phyloP scores from a whole-genome alignment of 2,113 vertebrate species.

The Myrmophylax atrothorax region DNA sequence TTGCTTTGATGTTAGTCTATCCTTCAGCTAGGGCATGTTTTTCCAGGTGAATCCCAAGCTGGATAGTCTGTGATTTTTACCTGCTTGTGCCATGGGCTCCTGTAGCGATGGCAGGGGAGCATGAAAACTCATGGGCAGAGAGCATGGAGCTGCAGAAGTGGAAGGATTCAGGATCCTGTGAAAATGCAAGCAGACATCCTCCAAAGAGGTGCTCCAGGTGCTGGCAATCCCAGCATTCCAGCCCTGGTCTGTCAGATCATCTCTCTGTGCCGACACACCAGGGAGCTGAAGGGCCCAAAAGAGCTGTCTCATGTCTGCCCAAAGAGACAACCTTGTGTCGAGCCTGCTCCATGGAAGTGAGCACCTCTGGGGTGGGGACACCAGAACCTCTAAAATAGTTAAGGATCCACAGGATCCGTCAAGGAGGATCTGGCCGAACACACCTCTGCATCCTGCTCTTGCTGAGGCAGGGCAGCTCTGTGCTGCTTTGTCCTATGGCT shows the following conservation, averaged over 20 bases:
- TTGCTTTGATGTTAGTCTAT: not conserved
- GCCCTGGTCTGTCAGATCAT: not conserved
- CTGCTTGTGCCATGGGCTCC: not conserved
- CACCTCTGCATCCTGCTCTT: not conserved
- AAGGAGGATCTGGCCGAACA: not conserved
- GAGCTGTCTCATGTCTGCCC: not conserved
- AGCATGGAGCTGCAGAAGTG: not conserved
- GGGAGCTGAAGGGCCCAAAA: not conserved
- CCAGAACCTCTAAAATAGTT: not conserved
- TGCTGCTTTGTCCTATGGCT: not conserved
- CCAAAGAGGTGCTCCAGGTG: not conserved
- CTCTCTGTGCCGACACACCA: not conserved
- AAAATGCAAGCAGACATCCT: not conserved
- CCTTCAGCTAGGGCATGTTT: not conserved
- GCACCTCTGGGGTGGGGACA: not conserved
- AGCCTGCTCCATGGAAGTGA: not conserved
- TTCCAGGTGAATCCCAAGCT: not conserved
- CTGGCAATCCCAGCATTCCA: accelerated
- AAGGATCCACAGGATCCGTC: accelerated
- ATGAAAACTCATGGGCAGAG: not conserved
- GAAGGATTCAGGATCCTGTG: not conserved
- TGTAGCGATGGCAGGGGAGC: not conserved
- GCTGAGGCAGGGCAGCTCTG: not conserved
- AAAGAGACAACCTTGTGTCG: not conserved
- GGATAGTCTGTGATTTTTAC: not conserved